Conservation (phyloP, 2,113 vertebrate genomes). For the Rynchops niger region DNA sequence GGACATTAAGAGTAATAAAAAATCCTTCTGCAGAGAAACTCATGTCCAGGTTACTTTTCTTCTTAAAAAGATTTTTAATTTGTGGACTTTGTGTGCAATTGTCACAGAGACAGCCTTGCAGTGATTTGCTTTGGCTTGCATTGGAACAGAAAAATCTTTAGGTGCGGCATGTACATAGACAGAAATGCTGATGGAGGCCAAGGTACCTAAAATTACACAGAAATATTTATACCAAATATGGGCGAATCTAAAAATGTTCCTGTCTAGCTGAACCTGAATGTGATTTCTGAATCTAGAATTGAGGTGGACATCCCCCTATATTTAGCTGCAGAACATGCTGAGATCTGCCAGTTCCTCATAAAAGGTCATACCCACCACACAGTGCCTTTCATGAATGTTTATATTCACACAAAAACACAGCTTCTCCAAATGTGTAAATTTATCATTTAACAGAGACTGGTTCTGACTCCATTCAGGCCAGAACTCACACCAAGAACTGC, state of each 20-base stretch:
- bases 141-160: background rate
- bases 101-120: background rate
- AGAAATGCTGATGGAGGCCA: background rate
- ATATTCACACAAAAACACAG: background rate
- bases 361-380: background rate
- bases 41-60: constrained; percentile 16
- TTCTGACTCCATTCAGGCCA: background rate
- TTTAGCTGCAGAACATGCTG: background rate
- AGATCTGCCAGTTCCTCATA: background rate
- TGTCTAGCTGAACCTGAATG: background rate
- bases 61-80: constrained; percentile 30
- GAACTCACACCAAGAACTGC: background rate
- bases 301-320: background rate
- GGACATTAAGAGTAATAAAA: constrained; percentile 38
- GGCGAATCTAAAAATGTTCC: background rate
- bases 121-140: background rate
- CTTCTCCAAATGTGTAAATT: background rate
- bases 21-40: constrained; percentile 14
- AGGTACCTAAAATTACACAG: background rate
- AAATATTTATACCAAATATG: background rate
- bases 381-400: background rate
- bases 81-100: background rate
- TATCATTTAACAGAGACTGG: background rate
- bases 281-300: background rate
- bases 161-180: background rate